Base-by-base conservation (phyloP, 2,888 invertebrate genomes). In the Pristionchus maxplancki region DNA sequence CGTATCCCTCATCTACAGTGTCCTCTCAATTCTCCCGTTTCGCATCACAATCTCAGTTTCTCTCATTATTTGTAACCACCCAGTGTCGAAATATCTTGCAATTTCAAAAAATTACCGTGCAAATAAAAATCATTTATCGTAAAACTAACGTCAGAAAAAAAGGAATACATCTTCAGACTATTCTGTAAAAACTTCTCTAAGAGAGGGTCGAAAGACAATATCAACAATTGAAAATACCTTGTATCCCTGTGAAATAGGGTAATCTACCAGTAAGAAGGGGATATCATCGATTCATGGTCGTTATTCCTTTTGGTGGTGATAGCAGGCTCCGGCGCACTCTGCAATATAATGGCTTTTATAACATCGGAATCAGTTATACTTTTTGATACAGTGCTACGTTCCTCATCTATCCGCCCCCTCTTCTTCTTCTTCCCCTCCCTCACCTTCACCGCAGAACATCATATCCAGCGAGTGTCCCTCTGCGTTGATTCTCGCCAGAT, bases 371-470 rank as follows among this genome's bases (percentile, higher is more conserved):
- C 58, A 17, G 24, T 58, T 24, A 15, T 58, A 24, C 20, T 58
- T 11, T 58, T 24, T 67, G 28, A 28, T 4, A 17, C 28, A 17
- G 67, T 28, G 28, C 24, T 4, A 17, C 28, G 9, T 13, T 28
- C 9, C 24, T 37, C 37, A 74, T 40, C 20, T 24, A 40, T n/a
- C 5, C n/a, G 44, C 86, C 88, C 84, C 74, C 83, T 88, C 88
- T 62, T 81, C 64, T 86, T 84, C 87, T 74, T 37, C 24, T 37
- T 17, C n/a, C 37, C 71, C 71, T 28, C 20, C 44, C 78, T 78
- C 40, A 78, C 78, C 78, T 48, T 78, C 78, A 13, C 78, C 20
- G 78, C 78, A 78, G 78, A 78, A 78, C 44, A 78, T 28, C n/a
- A 28, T 15, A 48, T 78, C 78, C 28, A 78, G 78, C 17, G 44